Evolutionary conservation across 1,140 invertebrate species (phyloP), one percentile per base, ranked within the genome.

Genomic region (Ephestia elutella): DNA sequence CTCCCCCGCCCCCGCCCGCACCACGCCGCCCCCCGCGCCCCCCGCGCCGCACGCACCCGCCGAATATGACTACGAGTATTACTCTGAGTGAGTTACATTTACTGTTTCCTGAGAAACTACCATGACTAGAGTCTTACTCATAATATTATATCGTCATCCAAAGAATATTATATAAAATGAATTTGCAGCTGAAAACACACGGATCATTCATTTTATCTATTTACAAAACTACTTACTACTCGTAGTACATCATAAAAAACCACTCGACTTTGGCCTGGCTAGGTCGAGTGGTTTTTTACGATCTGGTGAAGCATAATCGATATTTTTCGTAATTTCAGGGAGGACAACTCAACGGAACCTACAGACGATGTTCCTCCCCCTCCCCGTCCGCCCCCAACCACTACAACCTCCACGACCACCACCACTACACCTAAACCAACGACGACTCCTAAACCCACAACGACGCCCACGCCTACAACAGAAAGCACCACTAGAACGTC

Each of bases 1-100:
- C 32, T 49, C 66, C 35, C 62, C 62, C 7, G 58, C 59, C 5
- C 53, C 59, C 18, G 59, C 59, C 19, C 55, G 49, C 17, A 57
- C 73, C 15, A 75, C 56, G 25, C 68, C 65, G 20, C 66, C 66
- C 30, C 63, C 73, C 0, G 57, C n/a, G 54, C 13, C 59, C 30
- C 54, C 69, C 38, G 17, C 60, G 5, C 13, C 49, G 17, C 53
- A n/a, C n/a, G n/a, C 61, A 25, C 66, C 71, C 2, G 77, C 78
- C 32, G 81, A 82, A 28, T 83, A 84, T 49, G 82, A 78, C 25
- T 85, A 86, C 32, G 84, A 87, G 25, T 85, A 82, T 57, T 73
- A 87, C 48, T 73, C 73, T 9, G 80, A 82, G 84, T 87, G 66
- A 74, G 79, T 77, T 49, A 15, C 15, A 2, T 44, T 32, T 3